A percentile compares a stretch with the other conserved stretches of the same genome.
phyloP scores from a whole-genome alignment of 1,140 invertebrate genomes.

The Drosophila sulfurigaster region DNA sequence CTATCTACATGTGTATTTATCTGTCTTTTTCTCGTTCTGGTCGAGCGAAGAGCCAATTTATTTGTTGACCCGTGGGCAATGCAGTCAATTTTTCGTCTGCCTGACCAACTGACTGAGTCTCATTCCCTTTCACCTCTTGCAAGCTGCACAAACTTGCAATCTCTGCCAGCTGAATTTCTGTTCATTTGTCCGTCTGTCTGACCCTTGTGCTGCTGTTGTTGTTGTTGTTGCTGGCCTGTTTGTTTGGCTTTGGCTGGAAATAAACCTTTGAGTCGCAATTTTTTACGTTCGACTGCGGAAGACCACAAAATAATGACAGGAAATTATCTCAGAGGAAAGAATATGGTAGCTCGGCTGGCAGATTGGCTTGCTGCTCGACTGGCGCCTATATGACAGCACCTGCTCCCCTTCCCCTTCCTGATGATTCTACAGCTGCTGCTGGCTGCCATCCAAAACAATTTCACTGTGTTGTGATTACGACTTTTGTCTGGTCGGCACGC shows the following conservation, averaged over 20 bases:
- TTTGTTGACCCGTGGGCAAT: slow-evolving; percentile 83
- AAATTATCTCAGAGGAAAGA: slow-evolving; percentile 77
- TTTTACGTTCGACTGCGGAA: slow-evolving; percentile 82
- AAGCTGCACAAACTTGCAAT: slow-evolving; percentile 42
- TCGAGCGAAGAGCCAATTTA: slow-evolving; percentile 69
- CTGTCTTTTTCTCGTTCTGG: slow-evolving; percentile 7
- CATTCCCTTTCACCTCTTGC: neutral
- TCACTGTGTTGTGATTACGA: slow-evolving; percentile 71
- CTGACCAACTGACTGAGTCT: slow-evolving; percentile 56
- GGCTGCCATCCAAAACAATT: slow-evolving; percentile 80
- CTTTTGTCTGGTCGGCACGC: slow-evolving; percentile 6
- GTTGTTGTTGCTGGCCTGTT: slow-evolving; percentile 12
- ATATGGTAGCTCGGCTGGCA: slow-evolving; percentile 51
- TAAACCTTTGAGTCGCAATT: slow-evolving; percentile 81
- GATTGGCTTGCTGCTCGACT: slow-evolving; percentile 19
- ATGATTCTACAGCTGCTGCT: neutral
- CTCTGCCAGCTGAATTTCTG: slow-evolving; percentile 55
- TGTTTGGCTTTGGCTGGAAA: slow-evolving; percentile 55
- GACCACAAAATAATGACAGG: slow-evolving; percentile 83
- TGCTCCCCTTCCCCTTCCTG: neutral
- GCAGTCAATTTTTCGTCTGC: slow-evolving; percentile 78
- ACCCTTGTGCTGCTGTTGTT: slow-evolving; percentile 8
- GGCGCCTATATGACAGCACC: neutral
- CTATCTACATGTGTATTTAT: neutral
- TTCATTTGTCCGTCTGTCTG: slow-evolving; percentile 28